Base-by-base conservation (phyloP, 2,113 vertebrate species). In the Xenopus tropicalis region DNA sequence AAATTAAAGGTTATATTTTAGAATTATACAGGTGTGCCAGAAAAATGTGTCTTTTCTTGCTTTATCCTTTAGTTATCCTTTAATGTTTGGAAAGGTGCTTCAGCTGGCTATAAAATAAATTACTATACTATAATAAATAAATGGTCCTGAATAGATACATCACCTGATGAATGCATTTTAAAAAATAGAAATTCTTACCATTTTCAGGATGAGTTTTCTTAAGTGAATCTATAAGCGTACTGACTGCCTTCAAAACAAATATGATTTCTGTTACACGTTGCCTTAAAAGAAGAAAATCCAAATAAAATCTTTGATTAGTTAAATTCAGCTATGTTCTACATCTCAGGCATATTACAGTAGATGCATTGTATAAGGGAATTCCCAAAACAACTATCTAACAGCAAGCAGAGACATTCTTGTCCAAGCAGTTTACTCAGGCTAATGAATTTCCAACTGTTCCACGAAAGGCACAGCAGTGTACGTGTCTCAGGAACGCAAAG, bases 261-360 rank as follows among this genome's bases (percentile, higher is more conserved):
- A 99, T 97, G 72, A 99, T 98, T 91, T 98, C 97, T 43, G 97
- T 98, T 85, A 99, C 96, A 88, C 98, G 96, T 85, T 98, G 97
- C 91, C 97, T 99, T 71, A 44, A 90, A 85, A 79, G 80, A 63
- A 14, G 0, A 14, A 74, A 74, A 62, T 37, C 29, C 29, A 37
- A 37, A 37, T 4, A 61, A 22, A 74, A 22, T 37, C 24, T 24
- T 74, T 74, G 68, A 4, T 46, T 23, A 24, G 20, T 48, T 48
- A 5, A 13, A 48, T 48, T 48, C 46, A 48, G 16, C 14, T 24
- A 29, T 9, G n/a, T 19, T 6, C 11, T 54, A 72, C 19, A 37
- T 37, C 29, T 37, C 29, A 3, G 6, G 29, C 29, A 37, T 37
- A 7, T 37, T 37, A 37, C 51, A 66, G 25, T 22, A 23, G 21